Percentiles rank a stretch among this genome's conserved stretches.
Evolutionary conservation across 2,113 vertebrate genomes (phyloP).

Genomic region (Serinus canaria): DNA sequence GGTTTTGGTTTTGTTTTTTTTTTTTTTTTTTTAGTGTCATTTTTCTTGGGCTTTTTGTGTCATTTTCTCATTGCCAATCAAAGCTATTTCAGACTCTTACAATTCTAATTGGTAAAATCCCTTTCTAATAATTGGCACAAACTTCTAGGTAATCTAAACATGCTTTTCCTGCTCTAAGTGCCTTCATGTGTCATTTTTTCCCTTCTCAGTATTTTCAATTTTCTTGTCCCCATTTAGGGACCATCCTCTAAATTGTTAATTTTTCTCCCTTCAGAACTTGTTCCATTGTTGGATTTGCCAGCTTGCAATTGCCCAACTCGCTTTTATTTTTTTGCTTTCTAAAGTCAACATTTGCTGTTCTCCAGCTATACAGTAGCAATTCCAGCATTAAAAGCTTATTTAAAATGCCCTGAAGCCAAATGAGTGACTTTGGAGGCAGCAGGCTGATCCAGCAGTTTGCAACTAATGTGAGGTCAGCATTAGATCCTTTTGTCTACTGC

Average conservation of each 20-base stretch:
- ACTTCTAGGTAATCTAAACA: background rate
- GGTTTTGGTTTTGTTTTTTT: background rate
- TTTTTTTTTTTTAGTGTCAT: too few relatives aligned
- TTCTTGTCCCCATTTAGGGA: background rate
- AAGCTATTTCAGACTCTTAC: background rate
- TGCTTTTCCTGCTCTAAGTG: background rate
- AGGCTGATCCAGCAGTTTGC: slow-evolving; percentile 18
- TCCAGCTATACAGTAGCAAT: background rate
- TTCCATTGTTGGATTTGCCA: background rate
- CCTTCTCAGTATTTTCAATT: background rate
- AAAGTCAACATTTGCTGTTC: background rate
- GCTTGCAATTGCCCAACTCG: background rate
- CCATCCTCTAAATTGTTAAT: background rate
- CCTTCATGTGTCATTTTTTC: background rate
- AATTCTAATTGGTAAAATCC: background rate
- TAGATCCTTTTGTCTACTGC: background rate
- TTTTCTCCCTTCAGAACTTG: background rate
- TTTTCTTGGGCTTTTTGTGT: background rate
- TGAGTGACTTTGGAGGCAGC: background rate
- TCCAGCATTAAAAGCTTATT: slow-evolving; percentile 23
- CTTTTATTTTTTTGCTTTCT: background rate
- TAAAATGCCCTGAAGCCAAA: slow-evolving; percentile 10
- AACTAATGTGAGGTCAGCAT: background rate
- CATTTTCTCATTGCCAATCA: background rate
- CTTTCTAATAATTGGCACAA: background rate